phyloP scores from a whole-genome alignment of 2,113 vertebrate genomes.

The Ophiodon elongatus region DNA sequence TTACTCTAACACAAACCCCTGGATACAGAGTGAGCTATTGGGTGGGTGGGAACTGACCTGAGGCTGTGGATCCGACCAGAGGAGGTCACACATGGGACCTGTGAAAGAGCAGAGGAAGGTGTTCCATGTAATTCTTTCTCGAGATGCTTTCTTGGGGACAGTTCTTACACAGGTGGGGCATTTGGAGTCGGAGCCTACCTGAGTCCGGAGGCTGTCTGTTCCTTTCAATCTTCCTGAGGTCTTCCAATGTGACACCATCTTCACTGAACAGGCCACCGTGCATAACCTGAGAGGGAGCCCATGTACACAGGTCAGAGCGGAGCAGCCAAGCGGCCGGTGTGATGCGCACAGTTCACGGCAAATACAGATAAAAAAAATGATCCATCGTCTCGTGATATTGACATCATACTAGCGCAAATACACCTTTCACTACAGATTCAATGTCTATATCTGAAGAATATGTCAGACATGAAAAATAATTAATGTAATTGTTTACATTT shows the following conservation, averaged over 20 bases:
- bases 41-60: conserved; percentile 84
- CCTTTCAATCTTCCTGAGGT: conserved; percentile 90
- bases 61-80: conserved; percentile 94
- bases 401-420: not conserved
- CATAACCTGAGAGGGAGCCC: conserved; percentile 87
- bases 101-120: conserved; percentile 17
- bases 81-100: conserved; percentile 96
- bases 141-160: not conserved
- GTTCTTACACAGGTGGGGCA: not conserved
- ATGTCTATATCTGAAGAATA: no score
- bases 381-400: not conserved
- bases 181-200: conserved; percentile 52
- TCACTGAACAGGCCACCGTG: conserved; percentile 96
- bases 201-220: conserved; percentile 86
- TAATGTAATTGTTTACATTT: no score
- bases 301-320: no score
- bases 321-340: no score
- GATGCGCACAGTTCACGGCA: no score
- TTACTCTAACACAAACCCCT: not conserved
- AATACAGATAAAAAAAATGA: no score
- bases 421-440: not conserved
- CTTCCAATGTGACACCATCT: conserved; percentile 93
- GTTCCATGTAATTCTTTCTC: not conserved
- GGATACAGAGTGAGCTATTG: not conserved
- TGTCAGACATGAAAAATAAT: no score